Evolutionary conservation across 2,888 invertebrate species (phyloP).

Genomic region (Pandemis corylana): DNA sequence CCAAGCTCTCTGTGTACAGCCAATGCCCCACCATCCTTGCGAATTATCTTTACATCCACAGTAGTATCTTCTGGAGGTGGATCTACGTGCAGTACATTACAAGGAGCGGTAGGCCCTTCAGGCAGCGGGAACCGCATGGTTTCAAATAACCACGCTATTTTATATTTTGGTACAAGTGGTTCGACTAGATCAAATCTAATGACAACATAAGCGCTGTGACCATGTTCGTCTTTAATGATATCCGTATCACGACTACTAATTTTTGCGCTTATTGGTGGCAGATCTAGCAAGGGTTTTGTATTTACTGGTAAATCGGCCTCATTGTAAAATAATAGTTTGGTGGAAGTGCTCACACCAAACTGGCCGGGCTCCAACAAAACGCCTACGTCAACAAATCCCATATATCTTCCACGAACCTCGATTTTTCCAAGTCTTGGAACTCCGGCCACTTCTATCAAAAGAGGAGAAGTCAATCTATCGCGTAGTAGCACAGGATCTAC

Average conservation of each 20-base stretch:
- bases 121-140: conserved; percentile 61
- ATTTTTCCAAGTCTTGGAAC: conserved; percentile 69
- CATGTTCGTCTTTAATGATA: conserved; percentile 60
- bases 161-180: conserved; percentile 62
- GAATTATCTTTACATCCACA: conserved; percentile 66
- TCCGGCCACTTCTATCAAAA: conserved; percentile 75
- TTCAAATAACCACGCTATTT: conserved; percentile 61
- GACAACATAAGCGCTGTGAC: conserved; percentile 64
- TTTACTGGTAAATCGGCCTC: conserved; percentile 60
- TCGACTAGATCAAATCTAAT: conserved; percentile 71
- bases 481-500: conserved; percentile 60
- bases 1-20: conserved; percentile 76
- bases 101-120: conserved; percentile 51
- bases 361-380: conserved; percentile 70
- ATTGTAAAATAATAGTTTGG: conserved; percentile 61
- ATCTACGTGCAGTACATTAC: conserved; percentile 59
- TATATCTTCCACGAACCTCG: conserved; percentile 71
- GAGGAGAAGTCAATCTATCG: conserved; percentile 57
- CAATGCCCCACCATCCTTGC: conserved; percentile 72
- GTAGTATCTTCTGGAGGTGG: conserved; percentile 56
- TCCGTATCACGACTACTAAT: conserved; percentile 61
- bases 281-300: conserved; percentile 61
- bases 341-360: conserved; percentile 61
- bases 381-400: conserved; percentile 69
- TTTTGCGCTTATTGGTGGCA: conserved; percentile 73